phyloP scores from a whole-genome alignment of 2,113 vertebrate genomes.

The Sebastes schlegelii region DNA sequence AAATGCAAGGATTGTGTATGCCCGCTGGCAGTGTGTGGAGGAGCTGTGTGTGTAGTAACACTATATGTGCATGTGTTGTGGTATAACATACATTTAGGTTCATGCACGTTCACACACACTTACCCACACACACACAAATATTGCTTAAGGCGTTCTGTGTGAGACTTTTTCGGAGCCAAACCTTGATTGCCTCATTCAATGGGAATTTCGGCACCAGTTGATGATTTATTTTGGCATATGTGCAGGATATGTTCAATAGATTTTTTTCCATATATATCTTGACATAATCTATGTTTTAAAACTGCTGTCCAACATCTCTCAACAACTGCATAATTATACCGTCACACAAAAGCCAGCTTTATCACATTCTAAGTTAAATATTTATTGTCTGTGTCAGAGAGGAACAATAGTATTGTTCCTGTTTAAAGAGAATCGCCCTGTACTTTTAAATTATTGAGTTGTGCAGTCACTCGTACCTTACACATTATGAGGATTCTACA shows the following conservation, averaged over 20 bases:
- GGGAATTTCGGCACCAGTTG: background rate
- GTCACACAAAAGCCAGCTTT: background rate
- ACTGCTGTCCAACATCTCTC: background rate
- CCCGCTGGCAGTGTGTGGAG: constrained; percentile 39
- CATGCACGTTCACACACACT: constrained; percentile 14
- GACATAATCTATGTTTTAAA: background rate
- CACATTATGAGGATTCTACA: constrained; percentile 15
- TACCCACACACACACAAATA: background rate
- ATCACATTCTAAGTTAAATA: background rate
- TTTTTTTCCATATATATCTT: background rate
- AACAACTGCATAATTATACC: background rate
- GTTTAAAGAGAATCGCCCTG: constrained; percentile 12
- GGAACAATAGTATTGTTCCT: constrained; percentile 5
- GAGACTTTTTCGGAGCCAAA: constrained; percentile 33
- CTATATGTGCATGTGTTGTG: background rate
- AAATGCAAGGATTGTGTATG: constrained; percentile 59
- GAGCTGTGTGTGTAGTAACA: constrained; percentile 25
- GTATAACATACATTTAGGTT: constrained; percentile 16
- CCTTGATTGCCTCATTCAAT: constrained; percentile 33
- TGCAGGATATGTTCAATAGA: background rate
- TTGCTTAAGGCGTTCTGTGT: constrained; percentile 19
- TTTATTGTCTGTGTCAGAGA: constrained; percentile 1
- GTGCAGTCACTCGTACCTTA: constrained; percentile 17
- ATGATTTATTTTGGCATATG: constrained; percentile 16
- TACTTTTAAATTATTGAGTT: constrained; percentile 43